Evolutionary conservation across 2,797 vertebrate species (phyloP), one percentile per base, ranked within the genome.

Genomic region (Ispidina lecontei): DNA sequence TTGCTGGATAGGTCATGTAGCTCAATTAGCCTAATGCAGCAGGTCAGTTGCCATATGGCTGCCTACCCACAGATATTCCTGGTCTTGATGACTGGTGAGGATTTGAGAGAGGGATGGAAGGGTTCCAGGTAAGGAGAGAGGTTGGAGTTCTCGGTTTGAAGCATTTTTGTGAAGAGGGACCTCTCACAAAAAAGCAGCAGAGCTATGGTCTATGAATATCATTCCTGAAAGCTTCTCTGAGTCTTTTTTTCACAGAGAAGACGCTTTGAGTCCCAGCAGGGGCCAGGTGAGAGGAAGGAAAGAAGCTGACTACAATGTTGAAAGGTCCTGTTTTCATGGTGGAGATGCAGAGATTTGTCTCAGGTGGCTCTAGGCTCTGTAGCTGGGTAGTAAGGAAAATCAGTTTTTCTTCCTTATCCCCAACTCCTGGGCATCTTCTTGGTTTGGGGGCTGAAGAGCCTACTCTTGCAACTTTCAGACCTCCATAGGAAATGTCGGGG

Each of bases 21-120:
- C 22, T 29, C 55, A 31, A 25, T 21, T 44, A 39, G n/a, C 25
- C 22, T 51, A 37, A 26, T 22, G 17, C 33, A 86, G 33, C 47
- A 54, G 19, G 14, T 44, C 31, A 35, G 0, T 51, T 90, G 41
- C 35, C 2, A 0, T 51, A 25, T 64, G 71, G 14, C 39, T 44
- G 2, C 26, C 31, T 73, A 29, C 58, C 37, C 31, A 21, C 55
- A 73, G 70, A 9, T 51, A 29, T 21, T 90, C 28, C n/a, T 75
- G 37, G 29, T 58, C 44, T 55, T 43, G 14, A 17, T 68, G 51
- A 14, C 58, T 69, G 14, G 19, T 12, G 13, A 33, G 31, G 46
- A 26, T 65, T 10, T 69, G 55, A 46, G 59, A 86, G 55, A 78
- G 20, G 7, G 29, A 18, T 62, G 17, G 47, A 39, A 49, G 7